These are phyloP conservation scores for Pomatorhinus ruficollis DNA, from an alignment of 2,113 vertebrate genomes.

Conservation along the genomic window DNA sequence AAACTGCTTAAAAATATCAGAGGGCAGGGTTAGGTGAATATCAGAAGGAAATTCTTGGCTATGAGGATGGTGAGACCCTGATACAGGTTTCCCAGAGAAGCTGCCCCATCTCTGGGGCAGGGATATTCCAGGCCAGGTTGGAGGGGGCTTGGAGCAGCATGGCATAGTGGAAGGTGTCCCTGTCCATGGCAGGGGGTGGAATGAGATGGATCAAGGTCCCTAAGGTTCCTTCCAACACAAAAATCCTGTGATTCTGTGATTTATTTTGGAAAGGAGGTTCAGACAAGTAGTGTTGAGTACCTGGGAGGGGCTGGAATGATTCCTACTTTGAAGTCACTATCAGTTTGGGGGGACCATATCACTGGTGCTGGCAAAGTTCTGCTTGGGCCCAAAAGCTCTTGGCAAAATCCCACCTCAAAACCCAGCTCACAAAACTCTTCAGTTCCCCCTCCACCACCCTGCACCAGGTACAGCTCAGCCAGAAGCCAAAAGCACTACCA, in stretches of 20 bases:
- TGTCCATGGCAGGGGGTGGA: not conserved
- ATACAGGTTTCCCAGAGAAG: not conserved
- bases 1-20: not conserved
- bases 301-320: not conserved
- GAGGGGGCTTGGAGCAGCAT: not conserved
- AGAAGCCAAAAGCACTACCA: not conserved
- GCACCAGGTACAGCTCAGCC: conserved; percentile 8
- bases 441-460: not conserved
- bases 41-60: not conserved
- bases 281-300: not conserved
- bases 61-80: not conserved
- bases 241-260: not conserved
- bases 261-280: not conserved
- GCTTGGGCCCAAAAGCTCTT: not conserved
- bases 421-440: not conserved
- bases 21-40: not conserved
- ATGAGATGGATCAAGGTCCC: not conserved
- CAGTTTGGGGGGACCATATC: rapidly evolving
- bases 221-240: not conserved
- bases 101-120: not conserved
- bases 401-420: not conserved
- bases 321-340: not conserved
- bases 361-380: not conserved
- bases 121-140: not conserved
- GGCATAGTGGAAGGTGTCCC: rapidly evolving